These are phyloP conservation scores for Pelvicachromis taeniatus DNA, from an alignment of 2,113 vertebrate species.

Conservation along the genomic window DNA sequence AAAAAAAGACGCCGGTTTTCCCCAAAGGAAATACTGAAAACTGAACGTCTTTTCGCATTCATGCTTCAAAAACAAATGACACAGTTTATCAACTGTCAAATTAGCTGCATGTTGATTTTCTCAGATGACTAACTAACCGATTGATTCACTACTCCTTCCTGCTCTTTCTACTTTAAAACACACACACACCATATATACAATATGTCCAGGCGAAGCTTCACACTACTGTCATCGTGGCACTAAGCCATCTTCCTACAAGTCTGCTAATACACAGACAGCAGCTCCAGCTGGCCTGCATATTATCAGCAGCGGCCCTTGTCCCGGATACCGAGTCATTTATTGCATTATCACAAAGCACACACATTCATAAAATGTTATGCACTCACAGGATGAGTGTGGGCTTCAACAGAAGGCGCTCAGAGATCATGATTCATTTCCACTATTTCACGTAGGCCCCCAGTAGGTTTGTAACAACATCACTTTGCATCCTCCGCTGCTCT, in stretches of 20 bases:
- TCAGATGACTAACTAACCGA: neutral
- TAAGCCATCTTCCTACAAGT: conserved; percentile 6
- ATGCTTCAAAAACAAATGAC: neutral
- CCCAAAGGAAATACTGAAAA: neutral
- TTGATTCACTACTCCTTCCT: neutral
- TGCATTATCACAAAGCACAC: conserved; percentile 49
- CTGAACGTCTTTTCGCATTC: neutral
- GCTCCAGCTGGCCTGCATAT: conserved; percentile 58
- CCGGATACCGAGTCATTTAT: conserved; percentile 59
- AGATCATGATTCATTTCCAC: conserved; percentile 37
- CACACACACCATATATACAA: neutral
- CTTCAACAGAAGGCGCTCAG: conserved; percentile 15
- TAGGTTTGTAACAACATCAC: conserved; percentile 16
- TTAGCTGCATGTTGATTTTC: neutral
- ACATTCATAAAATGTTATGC: neutral
- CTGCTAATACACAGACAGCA: conserved; percentile 17
- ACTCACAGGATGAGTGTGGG: conserved; percentile 45
- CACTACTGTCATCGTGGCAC: conserved; percentile 4
- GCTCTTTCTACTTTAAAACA: neutral
- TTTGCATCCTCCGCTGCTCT: conserved; percentile 8
- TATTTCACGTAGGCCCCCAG: conserved; percentile 43
- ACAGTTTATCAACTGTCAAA: neutral
- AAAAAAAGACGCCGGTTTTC: neutral
- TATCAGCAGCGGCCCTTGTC: conserved; percentile 57
- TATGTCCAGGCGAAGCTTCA: neutral